These are phyloP conservation scores for Pterophyllum scalare DNA, from an alignment of 2,113 vertebrate genomes.

Conservation along the genomic window DNA sequence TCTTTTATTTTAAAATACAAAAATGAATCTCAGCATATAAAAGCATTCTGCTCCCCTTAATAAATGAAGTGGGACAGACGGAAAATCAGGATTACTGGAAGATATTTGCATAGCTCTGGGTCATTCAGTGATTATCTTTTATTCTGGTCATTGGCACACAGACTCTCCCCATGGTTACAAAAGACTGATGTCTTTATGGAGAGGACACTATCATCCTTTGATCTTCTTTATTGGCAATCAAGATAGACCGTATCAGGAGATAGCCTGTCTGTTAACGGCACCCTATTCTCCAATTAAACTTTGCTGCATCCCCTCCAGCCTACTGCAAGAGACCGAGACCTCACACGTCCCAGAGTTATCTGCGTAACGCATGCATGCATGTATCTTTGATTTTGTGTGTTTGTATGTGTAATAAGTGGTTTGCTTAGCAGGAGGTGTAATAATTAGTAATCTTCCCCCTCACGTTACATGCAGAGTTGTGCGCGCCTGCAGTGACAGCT, in stretches of 20 bases:
- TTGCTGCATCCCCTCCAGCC: slow-evolving; percentile 4
- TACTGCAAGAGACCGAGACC: not conserved
- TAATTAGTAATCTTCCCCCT: slow-evolving; percentile 63
- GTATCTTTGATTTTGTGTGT: slow-evolving; percentile 23
- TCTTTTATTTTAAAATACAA: not conserved
- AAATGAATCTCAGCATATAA: not conserved
- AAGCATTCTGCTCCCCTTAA: not conserved
- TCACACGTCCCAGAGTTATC: slow-evolving; percentile 4
- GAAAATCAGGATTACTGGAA: slow-evolving; percentile 8
- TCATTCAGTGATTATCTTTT: slow-evolving; percentile 26
- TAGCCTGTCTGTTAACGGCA: slow-evolving; percentile 18
- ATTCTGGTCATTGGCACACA: slow-evolving; percentile 43
- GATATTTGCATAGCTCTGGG: slow-evolving; percentile 29
- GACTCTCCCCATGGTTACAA: not conserved
- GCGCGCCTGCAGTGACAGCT: slow-evolving; percentile 51
- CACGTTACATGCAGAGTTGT: slow-evolving; percentile 53
- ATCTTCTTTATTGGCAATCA: slow-evolving; percentile 51
- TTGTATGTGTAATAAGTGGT: slow-evolving; percentile 41
- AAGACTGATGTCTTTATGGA: slow-evolving; percentile 38
- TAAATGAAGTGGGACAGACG: not conserved
- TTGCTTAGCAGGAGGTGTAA: slow-evolving; percentile 50
- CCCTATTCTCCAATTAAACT: slow-evolving; percentile 21
- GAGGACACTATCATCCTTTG: slow-evolving; percentile 38
- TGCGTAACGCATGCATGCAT: not conserved
- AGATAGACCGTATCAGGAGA: slow-evolving; percentile 20